phyloP scores from a whole-genome alignment of 92 coral and sea anemone species.

The Nematostella vectensis region DNA sequence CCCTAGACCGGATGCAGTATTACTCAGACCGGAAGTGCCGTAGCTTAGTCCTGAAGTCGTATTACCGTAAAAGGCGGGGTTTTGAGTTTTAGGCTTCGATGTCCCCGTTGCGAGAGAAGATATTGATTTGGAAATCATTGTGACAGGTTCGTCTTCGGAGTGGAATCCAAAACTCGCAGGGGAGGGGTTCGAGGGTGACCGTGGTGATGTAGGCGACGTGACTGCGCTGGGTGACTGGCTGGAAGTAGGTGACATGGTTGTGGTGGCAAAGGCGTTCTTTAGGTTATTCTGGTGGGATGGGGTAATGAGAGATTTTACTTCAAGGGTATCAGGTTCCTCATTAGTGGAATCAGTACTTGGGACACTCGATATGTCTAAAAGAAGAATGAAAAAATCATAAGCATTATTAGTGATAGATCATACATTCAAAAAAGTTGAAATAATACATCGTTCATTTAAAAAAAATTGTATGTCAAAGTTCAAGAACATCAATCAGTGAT shows the following conservation, averaged over 20 bases:
- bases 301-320: conserved; percentile 34
- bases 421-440: no score
- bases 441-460: no score
- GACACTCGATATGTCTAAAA: conserved; percentile 56
- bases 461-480: no score
- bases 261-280: conserved; percentile 24
- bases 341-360: conserved; percentile 40
- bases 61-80: no score
- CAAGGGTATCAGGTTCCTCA: conserved; percentile 66
- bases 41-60: no score
- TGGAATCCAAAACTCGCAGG: conserved; percentile 73
- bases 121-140: conserved; percentile 84
- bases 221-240: conserved; percentile 8
- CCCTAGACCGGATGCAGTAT: no score
- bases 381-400: neutral
- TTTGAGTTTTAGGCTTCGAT: no score
- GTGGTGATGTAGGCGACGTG: neutral
- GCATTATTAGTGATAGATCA: no score
- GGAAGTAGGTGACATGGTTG: conserved; percentile 25
- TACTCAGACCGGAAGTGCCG: no score
- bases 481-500: no score
- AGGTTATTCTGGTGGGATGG: conserved; percentile 23
- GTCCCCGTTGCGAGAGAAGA: conserved; percentile 65
- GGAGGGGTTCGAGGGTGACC: conserved; percentile 23
- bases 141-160: conserved; percentile 83